A percentile compares a stretch with the other conserved stretches of the same genome.
These are phyloP conservation scores for Drosophila fungiperda DNA, from an alignment of 2,888 invertebrate species.

Conservation along the genomic window DNA sequence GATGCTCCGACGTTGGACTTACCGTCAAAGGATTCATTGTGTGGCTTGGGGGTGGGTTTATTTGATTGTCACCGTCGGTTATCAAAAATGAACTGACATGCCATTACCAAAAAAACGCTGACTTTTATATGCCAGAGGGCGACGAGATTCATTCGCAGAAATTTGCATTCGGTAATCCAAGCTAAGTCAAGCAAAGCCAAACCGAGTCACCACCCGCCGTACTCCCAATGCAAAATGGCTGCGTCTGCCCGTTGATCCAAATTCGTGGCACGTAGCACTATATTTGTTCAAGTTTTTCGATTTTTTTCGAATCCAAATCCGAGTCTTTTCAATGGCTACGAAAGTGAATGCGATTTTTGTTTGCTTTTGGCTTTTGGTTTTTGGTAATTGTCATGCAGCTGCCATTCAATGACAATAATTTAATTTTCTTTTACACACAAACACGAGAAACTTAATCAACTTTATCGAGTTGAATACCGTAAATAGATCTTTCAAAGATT, in stretches of 20 bases:
- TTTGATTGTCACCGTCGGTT: constrained; percentile 84
- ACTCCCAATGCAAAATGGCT: constrained; percentile 35
- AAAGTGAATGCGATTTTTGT: constrained; percentile 69
- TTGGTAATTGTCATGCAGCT: constrained; percentile 68
- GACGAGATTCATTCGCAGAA: constrained; percentile 59
- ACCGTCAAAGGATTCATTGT: constrained; percentile 86
- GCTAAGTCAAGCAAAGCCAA: not conserved
- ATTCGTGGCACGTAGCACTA: constrained; percentile 69
- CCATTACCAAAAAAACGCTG: constrained; percentile 73
- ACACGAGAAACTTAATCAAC: constrained; percentile 26
- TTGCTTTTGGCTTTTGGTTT: constrained; percentile 14
- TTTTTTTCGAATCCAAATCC: constrained; percentile 49
- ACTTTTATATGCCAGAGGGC: constrained; percentile 81
- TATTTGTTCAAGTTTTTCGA: constrained; percentile 52
- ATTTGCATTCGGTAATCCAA: constrained; percentile 65
- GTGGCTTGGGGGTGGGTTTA: constrained; percentile 76
- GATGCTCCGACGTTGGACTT: constrained; percentile 63
- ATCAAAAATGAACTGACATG: constrained; percentile 85
- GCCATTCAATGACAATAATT: constrained; percentile 62
- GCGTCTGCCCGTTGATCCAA: constrained; percentile 67
- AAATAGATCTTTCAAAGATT: not conserved
- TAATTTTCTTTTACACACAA: constrained; percentile 61
- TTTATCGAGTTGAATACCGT: not conserved
- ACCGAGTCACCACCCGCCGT: not conserved
- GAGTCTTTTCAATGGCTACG: constrained; percentile 53